Base-by-base conservation (phyloP, 2,113 vertebrate genomes). In the Xyrauchen texanus region DNA sequence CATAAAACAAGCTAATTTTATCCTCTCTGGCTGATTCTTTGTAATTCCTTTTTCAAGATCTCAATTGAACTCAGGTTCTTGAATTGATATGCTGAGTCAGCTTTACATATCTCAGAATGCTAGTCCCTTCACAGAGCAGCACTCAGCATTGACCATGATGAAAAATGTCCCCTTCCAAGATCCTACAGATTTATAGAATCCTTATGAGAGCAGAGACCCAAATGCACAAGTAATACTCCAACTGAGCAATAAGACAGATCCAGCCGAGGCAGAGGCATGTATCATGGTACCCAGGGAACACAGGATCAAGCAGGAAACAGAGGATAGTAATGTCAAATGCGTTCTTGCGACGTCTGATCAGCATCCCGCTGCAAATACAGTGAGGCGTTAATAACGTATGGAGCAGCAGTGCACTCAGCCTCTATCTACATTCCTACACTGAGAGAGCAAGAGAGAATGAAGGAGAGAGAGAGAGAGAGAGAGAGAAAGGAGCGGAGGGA, bases 351-450 rank as follows among this genome's bases (percentile, higher is more conserved):
- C 21, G 21, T 34, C 21, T 34, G 21, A 34, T 34, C 21, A 34
- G 21, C 61, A 47, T 44, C 74, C 65, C 58, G 61, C 21, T 16
- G 8, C 7, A 8, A 34, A 60, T 80, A 67, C 64, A 69, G 53
- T n/a, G 11, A 68, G 65, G 52, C 57, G 78, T 70, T 51, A 69
- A 68, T 65, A 79, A 73, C 63, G 91, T 85, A 74, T 83, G 81
- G 12, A 88, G 68, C 42, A 66, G 67, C 76, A 44, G 15, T 45
- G 34, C 16, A 21, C 71, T 64, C 76, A 66, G 61, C 72, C 80
- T 34, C 66, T 70, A 51, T 57, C 81, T 80, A 85, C 81, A 85
- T 85, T 85, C 84, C 84, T 75, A 64, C 70, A 85, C 84, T 80
- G 49, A 83, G 65, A 52, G 73, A n/a, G 10, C 62, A 57, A 60